A percentile compares a stretch with the other conserved stretches of the same genome.
phyloP scores from a whole-genome alignment of 2,888 invertebrate genomes.

The Oxyscelio sp. region DNA sequence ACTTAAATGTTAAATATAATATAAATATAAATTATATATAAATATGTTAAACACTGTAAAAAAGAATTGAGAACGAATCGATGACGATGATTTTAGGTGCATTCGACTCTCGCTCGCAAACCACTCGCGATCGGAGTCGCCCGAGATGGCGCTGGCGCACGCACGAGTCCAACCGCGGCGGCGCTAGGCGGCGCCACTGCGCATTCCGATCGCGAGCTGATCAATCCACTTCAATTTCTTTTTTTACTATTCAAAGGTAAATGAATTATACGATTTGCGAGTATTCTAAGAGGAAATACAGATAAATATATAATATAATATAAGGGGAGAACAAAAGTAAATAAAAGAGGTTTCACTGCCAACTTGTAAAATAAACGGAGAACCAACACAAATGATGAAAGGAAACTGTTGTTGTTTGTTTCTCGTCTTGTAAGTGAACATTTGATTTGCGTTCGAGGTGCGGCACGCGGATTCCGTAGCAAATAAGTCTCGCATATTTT shows the following conservation, averaged over 20 bases:
- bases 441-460: constrained; percentile 47
- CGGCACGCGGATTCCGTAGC: constrained; percentile 51
- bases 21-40: constrained; percentile 70
- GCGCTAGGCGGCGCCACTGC: background rate
- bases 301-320: constrained; percentile 36
- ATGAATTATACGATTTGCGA: constrained; percentile 30
- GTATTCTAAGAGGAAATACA: constrained; percentile 13
- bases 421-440: constrained; percentile 55
- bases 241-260: constrained; percentile 23
- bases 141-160: background rate
- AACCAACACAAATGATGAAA: constrained; percentile 4
- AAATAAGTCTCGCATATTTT: constrained; percentile 56
- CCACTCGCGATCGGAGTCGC: background rate
- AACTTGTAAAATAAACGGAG: constrained; percentile 69
- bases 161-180: too few species aligned
- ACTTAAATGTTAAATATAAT: constrained; percentile 70
- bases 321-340: constrained; percentile 24
- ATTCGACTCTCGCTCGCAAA: constrained; percentile 25
- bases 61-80: constrained; percentile 52
- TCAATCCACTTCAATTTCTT: constrained; percentile 34
- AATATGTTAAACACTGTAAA: constrained; percentile 63
- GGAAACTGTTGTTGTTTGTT: constrained; percentile 56
- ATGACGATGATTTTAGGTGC: constrained; percentile 34
- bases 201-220: constrained; percentile 3
- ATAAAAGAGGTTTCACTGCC: constrained; percentile 70